Evolutionary conservation across 1,140 invertebrate genomes (phyloP).

Genomic region (Drosophila sturtevanti): DNA sequence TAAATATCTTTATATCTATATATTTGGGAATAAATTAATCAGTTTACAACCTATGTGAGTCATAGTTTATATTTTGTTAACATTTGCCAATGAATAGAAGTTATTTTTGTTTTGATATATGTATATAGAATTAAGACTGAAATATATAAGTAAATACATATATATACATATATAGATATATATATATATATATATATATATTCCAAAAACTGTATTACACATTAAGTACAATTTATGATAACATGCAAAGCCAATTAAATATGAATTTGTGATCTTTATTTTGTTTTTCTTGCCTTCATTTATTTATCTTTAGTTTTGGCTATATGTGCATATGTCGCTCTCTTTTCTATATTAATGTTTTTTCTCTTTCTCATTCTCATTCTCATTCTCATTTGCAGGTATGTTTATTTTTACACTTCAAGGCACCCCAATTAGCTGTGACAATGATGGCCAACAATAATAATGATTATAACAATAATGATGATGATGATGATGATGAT

Average conservation of each 20-base stretch:
- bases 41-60: too few species aligned
- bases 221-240: neutral
- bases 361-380: neutral
- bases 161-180: too few species aligned
- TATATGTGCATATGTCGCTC: neutral
- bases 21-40: too few species aligned
- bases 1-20: too few species aligned
- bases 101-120: too few species aligned
- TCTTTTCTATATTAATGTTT: neutral
- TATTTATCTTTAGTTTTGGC: too few species aligned
- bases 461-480: constrained; percentile 10
- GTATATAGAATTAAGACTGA: too few species aligned
- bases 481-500: neutral
- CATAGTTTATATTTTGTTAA: too few species aligned
- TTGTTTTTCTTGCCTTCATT: neutral
- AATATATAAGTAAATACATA: too few species aligned
- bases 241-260: neutral
- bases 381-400: constrained; percentile 29
- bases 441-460: constrained; percentile 19
- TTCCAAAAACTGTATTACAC: too few species aligned
- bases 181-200: too few species aligned
- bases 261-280: neutral
- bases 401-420: constrained; percentile 41
- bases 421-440: constrained; percentile 43
- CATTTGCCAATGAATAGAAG: too few species aligned